Evolutionary conservation across 2,113 vertebrate genomes (phyloP).

Genomic region (Ageneiosus marmoratus): DNA sequence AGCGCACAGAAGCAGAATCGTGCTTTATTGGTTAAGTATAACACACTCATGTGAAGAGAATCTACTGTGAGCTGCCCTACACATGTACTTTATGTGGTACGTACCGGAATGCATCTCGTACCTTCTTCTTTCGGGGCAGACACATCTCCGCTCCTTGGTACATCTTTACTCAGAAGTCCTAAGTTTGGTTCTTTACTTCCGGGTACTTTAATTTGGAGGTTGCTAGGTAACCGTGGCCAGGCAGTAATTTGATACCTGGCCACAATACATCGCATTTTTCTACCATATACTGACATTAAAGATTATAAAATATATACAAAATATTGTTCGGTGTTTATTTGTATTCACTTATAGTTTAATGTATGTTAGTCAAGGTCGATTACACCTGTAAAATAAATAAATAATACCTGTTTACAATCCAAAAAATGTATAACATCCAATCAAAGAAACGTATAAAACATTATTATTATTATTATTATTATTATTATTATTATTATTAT

Average conservation of each 20-base stretch:
- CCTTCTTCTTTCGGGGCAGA: conserved; percentile 54
- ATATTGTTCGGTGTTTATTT: background rate
- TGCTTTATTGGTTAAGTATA: too few relatives aligned
- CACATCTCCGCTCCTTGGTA: conserved; percentile 46
- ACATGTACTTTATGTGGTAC: conserved; percentile 14
- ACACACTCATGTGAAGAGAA: background rate
- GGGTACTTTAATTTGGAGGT: conserved; percentile 25
- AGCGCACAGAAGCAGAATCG: too few relatives aligned
- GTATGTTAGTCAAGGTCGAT: background rate
- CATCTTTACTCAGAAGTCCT: conserved; percentile 9
- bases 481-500: too few relatives aligned
- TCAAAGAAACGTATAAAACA: background rate
- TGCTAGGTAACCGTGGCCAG: conserved; percentile 42
- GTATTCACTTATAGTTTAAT: background rate
- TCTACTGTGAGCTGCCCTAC: too few relatives aligned
- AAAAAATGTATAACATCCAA: background rate
- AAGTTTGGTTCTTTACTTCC: background rate
- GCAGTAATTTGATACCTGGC: conserved; percentile 33
- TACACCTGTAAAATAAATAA: background rate
- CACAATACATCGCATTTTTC: background rate
- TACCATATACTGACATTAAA: background rate
- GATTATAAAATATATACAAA: background rate
- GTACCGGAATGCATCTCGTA: conserved; percentile 46
- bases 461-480: too few relatives aligned
- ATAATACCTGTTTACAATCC: background rate